Conservation (phyloP, 2,113 vertebrate species). For the Carollia perspicillata region DNA sequence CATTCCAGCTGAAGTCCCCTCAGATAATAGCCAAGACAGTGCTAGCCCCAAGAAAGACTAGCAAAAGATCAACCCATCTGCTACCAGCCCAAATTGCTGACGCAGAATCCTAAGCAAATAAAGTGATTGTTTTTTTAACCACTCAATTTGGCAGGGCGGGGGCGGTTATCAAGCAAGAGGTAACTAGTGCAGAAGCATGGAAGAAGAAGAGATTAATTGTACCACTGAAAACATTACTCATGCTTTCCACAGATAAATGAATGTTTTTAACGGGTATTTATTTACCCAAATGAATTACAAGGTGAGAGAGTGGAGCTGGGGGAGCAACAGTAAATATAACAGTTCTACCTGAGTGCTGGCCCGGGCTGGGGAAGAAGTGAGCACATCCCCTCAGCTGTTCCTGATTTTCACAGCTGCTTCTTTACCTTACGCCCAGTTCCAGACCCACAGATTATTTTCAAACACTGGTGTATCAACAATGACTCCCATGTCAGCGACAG, state of each 20-base stretch:
- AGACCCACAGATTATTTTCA: not conserved
- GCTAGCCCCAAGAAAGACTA: not conserved
- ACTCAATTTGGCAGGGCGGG: not conserved
- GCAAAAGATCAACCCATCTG: not conserved
- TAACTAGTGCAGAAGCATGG: not conserved
- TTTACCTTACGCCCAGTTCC: not conserved
- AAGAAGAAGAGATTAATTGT: not conserved
- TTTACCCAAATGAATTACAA: slow-evolving; percentile 16
- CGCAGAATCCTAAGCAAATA: not conserved
- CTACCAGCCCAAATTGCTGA: not conserved
- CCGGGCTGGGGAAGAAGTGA: not conserved
- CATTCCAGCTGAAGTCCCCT: not conserved
- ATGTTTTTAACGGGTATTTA: not conserved
- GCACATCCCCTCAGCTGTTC: not conserved
- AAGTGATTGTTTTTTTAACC: not conserved
- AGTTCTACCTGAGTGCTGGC: not conserved
- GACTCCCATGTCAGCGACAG: not conserved
- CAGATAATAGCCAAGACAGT: not conserved
- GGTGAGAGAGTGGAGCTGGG: not conserved
- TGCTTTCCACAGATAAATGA: not conserved
- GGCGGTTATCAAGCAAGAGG: not conserved
- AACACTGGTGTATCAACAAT: not conserved
- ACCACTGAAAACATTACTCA: not conserved
- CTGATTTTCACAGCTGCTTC: not conserved
- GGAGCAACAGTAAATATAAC: not conserved